A percentile compares a stretch with the other conserved stretches of the same genome.
Evolutionary conservation across 1,140 invertebrate genomes (phyloP).

Genomic region (Leptestheria dahalacensis): DNA sequence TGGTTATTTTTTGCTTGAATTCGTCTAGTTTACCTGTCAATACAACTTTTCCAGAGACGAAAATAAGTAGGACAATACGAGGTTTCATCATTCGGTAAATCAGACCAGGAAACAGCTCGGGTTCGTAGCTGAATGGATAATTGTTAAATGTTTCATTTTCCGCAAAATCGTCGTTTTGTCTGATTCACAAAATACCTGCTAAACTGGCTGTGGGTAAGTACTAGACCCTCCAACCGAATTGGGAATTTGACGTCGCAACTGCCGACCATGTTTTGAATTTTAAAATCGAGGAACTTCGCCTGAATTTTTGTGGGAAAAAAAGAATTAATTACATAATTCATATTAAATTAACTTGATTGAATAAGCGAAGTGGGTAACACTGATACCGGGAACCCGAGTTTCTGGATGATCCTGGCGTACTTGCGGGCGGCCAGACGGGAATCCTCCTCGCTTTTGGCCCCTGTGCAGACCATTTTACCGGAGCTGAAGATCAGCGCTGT

Average conservation of each 20-base stretch:
- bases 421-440: slow-evolving; percentile 92
- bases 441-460: slow-evolving; percentile 97
- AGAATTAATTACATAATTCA: neutral
- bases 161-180: neutral
- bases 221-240: slow-evolving; percentile 90
- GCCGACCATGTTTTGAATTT: slow-evolving; percentile 99
- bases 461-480: slow-evolving; percentile 99
- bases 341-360: too few species aligned
- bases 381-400: slow-evolving; percentile 88
- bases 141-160: neutral
- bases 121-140: slow-evolving; percentile 50
- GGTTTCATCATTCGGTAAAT: slow-evolving; percentile 99
- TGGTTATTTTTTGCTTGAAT: neutral
- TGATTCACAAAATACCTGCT: slow-evolving; percentile 62
- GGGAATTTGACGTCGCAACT: slow-evolving; percentile 99
- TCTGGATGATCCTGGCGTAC: slow-evolving; percentile 98
- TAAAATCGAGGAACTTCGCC: slow-evolving; percentile 98
- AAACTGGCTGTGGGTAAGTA: slow-evolving; percentile 93
- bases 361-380: slow-evolving; percentile 28
- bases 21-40: slow-evolving; percentile 53
- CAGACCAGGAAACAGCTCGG: slow-evolving; percentile 90
- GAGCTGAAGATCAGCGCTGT: slow-evolving; percentile 98
- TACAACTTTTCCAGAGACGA: slow-evolving; percentile 97
- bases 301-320: slow-evolving; percentile 33
- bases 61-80: slow-evolving; percentile 95